These are phyloP conservation scores for Cherax quadricarinatus DNA, from an alignment of 1,140 invertebrate species.

Conservation along the genomic window DNA sequence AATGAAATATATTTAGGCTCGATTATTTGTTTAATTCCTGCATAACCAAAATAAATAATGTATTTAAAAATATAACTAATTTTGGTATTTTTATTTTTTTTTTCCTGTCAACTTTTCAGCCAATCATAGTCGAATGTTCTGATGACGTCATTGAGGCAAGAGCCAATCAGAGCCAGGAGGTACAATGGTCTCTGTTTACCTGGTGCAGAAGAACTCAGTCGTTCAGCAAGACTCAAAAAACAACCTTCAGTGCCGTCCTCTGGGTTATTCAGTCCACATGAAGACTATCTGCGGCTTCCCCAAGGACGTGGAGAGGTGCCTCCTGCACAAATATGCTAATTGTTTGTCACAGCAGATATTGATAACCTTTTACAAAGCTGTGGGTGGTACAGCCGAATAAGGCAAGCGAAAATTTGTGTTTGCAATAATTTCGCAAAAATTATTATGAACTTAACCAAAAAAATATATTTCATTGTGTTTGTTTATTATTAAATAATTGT, in stretches of 20 bases:
- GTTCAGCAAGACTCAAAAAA: neutral
- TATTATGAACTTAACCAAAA: no score
- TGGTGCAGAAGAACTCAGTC: neutral
- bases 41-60: neutral
- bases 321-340: neutral
- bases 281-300: neutral
- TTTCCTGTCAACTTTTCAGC: neutral
- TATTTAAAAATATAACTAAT: neutral
- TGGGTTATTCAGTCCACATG: neutral
- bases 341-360: neutral
- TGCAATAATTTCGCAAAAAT: no score
- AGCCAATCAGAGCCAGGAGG: neutral
- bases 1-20: no score
- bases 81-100: neutral
- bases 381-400: no score
- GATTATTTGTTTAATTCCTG: neutral
- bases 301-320: neutral
- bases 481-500: no score
- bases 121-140: neutral
- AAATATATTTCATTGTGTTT: no score
- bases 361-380: neutral
- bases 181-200: neutral
- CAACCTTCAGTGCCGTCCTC: neutral
- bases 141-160: neutral
- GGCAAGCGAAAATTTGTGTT: no score